These are phyloP conservation scores for Sapajus apella DNA, from an alignment of 2,113 vertebrate genomes.

Conservation along the genomic window DNA sequence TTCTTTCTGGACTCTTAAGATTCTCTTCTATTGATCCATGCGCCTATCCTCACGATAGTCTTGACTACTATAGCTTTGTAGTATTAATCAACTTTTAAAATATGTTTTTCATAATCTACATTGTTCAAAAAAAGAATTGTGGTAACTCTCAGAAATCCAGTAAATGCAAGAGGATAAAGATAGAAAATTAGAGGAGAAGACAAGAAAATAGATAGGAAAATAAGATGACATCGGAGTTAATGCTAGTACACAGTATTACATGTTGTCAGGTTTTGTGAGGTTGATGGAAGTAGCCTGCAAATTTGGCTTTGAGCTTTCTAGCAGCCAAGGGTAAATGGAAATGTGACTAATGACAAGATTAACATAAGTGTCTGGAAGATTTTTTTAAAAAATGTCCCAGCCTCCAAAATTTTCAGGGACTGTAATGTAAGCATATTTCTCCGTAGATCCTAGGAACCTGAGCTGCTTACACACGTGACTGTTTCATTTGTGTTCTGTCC, in stretches of 20 bases:
- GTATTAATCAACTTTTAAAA: neutral
- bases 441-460: neutral
- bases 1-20: neutral
- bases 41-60: neutral
- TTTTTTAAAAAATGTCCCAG: neutral
- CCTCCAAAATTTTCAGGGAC: neutral
- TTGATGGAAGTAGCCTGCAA: neutral
- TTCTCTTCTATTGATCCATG: neutral
- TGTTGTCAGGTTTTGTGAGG: neutral
- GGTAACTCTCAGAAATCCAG: neutral
- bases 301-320: slow-evolving; percentile 22
- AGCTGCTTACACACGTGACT: neutral
- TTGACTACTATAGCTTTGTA: neutral
- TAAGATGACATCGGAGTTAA: neutral
- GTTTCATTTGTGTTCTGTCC: neutral
- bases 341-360: neutral
- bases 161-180: neutral
- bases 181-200: neutral
- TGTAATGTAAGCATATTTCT: neutral
- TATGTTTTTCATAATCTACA: neutral
- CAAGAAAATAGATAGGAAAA: neutral
- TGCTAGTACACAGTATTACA: neutral
- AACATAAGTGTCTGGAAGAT: neutral
- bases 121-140: neutral
- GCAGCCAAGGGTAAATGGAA: neutral